These are phyloP conservation scores for Zele albiditarsus DNA, from an alignment of 2,888 invertebrate species.

Conservation along the genomic window DNA sequence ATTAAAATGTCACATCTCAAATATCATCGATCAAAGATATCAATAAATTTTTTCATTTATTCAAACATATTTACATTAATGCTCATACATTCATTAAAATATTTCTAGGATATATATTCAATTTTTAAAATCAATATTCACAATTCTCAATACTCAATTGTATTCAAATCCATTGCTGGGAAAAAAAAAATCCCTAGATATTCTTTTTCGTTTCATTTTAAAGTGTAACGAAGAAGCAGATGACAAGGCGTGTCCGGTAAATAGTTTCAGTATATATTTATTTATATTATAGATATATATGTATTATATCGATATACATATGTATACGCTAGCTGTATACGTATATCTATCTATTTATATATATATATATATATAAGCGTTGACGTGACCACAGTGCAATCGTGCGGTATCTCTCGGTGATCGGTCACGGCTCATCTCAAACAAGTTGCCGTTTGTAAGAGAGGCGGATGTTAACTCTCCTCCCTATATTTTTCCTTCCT, in stretches of 20 bases:
- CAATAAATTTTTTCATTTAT: too few species aligned
- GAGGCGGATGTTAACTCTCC: slow-evolving; percentile 23
- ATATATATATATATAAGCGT: slow-evolving; percentile 5
- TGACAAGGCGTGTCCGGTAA: slow-evolving; percentile 51
- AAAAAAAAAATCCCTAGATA: neutral
- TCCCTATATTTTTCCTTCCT: neutral
- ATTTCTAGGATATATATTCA: too few species aligned
- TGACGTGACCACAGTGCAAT: slow-evolving; percentile 38
- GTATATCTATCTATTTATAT: neutral
- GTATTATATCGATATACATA: neutral
- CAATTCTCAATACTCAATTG: too few species aligned
- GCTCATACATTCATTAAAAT: too few species aligned
- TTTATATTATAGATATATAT: neutral
- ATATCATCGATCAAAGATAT: too few species aligned
- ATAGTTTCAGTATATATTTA: slow-evolving; percentile 27
- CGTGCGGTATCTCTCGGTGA: slow-evolving; percentile 38
- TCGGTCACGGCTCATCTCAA: slow-evolving; percentile 44
- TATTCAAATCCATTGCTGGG: too few species aligned
- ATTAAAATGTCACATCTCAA: too few species aligned
- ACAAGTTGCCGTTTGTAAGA: slow-evolving; percentile 30
- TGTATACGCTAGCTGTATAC: neutral
- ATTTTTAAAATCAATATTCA: too few species aligned
- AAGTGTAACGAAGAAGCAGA: slow-evolving; percentile 48
- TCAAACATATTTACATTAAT: too few species aligned
- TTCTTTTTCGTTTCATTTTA: slow-evolving; percentile 29